Evolutionary conservation across 1,140 invertebrate species (phyloP), one percentile per base, ranked within the genome.

Genomic region (Cherax destructor): DNA sequence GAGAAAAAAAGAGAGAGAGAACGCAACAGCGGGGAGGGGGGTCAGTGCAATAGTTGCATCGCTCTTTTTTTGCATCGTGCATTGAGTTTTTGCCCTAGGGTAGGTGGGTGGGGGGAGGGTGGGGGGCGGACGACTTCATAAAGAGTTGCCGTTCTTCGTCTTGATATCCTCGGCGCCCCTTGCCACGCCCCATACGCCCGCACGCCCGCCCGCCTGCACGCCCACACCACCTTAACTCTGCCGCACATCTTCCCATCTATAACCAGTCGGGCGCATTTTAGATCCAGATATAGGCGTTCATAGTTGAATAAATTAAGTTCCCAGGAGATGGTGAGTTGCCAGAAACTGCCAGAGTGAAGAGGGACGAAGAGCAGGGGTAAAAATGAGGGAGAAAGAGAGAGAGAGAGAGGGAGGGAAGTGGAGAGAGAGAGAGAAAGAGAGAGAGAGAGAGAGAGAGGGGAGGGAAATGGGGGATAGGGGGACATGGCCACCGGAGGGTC

Each of bases 31-130:
- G 9, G 21, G 10, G 1, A 3, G 52, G 52, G 52, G 11, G 52
- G 86, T 88, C 86, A 88, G 77, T 88, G 77, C 86, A 88, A 81
- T 79, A 88, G 77, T 88, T 88, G 86, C 86, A 88, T 88, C 86
- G 30, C 30, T 81, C 77, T 61, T 88, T 88, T 81, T 88, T 81
- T 81, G 78, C 86, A 88, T 88, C 86, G 78, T 81, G 86, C 86
- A 88, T 88, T 88, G 86, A 88, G 86, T 88, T 88, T 88, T 88
- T 88, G 77, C 86, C 86, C 30, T 65, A 80, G 77, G 86, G 61
- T 24, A 72, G 65, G 61, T 77, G 78, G 77, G 52, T 18, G 49
- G 65, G 41, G 16, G 69, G 30, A 69, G 41, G 49, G 30, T 77
- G 83, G 83, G 21, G 61, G 61, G 61, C 41, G 83, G 72, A 4